A percentile compares a stretch with the other conserved stretches of the same genome.
phyloP scores from a whole-genome alignment of 2,113 vertebrate species.

The Thinocorus orbignyianus region DNA sequence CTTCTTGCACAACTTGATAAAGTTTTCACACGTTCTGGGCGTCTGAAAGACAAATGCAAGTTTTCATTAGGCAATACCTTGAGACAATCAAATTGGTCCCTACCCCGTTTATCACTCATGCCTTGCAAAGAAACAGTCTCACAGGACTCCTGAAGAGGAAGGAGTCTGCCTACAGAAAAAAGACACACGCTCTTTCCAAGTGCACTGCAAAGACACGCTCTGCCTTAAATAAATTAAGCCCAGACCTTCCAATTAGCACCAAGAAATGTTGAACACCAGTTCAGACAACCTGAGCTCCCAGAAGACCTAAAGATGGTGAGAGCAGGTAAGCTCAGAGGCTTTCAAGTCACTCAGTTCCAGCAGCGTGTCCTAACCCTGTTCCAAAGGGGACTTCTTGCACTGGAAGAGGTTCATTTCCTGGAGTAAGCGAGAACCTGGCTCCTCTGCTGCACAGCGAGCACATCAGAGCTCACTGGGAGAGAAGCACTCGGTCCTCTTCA shows the following conservation, averaged over 20 bases:
- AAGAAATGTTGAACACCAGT: neutral
- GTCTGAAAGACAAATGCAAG: constrained; percentile 73
- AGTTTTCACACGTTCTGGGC: constrained; percentile 94
- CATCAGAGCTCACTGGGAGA: neutral
- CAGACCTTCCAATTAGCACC: neutral
- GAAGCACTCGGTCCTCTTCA: neutral
- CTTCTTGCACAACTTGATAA: constrained; percentile 91
- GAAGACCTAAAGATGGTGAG: neutral
- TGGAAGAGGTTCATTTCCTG: neutral
- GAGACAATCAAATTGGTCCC: neutral
- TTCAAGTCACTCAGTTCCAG: neutral
- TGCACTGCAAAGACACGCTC: neutral
- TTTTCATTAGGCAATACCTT: neutral
- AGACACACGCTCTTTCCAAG: neutral
- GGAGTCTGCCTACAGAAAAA: neutral
- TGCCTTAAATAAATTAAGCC: neutral
- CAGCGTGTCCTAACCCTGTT: neutral
- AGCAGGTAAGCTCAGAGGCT: neutral
- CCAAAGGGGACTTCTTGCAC: neutral
- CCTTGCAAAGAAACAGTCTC: neutral
- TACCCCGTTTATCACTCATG: neutral
- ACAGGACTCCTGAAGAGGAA: neutral
- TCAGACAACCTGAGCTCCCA: neutral
- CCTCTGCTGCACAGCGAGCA: neutral
- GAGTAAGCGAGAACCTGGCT: neutral